Evolutionary conservation across 92 coral and sea anemone species (phyloP).

Genomic region (Scolanthus callimorphus): DNA sequence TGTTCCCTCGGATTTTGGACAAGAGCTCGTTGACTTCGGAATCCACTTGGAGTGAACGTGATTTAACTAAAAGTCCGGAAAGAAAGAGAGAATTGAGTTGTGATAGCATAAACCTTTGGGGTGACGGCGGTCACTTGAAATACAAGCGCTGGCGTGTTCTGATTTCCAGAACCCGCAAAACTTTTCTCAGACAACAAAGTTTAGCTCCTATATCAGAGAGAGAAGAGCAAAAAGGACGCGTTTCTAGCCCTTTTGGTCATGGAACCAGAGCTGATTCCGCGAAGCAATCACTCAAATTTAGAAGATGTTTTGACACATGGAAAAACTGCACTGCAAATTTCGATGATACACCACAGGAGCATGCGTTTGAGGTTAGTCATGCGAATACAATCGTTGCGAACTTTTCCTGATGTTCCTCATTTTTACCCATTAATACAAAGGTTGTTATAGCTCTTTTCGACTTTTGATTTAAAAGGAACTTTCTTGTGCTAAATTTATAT

Average conservation of each 20-base stretch:
- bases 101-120: constrained; percentile 6
- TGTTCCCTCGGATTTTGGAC: too few species aligned
- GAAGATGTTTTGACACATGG: constrained; percentile 20
- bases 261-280: not conserved
- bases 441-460: too few species aligned
- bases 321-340: not conserved
- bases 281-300: constrained; percentile 1
- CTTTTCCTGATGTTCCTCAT: too few species aligned
- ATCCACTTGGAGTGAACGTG: too few species aligned
- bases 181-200: not conserved
- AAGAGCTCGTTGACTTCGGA: too few species aligned
- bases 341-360: constrained; percentile 5
- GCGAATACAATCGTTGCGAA: too few species aligned
- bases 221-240: not conserved
- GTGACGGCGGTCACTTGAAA: constrained; percentile 15
- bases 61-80: too few species aligned
- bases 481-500: too few species aligned
- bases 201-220: not conserved
- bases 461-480: too few species aligned
- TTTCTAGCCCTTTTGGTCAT: not conserved
- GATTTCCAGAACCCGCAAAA: constrained; percentile 4
- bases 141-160: constrained; percentile 21
- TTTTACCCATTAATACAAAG: too few species aligned
- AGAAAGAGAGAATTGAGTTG: not conserved
- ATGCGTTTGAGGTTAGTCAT: constrained; percentile 19